A percentile compares a stretch with the other conserved stretches of the same genome.
Conservation (phyloP, 2,888 invertebrate species). For the Liodrosophila aerea region DNA sequence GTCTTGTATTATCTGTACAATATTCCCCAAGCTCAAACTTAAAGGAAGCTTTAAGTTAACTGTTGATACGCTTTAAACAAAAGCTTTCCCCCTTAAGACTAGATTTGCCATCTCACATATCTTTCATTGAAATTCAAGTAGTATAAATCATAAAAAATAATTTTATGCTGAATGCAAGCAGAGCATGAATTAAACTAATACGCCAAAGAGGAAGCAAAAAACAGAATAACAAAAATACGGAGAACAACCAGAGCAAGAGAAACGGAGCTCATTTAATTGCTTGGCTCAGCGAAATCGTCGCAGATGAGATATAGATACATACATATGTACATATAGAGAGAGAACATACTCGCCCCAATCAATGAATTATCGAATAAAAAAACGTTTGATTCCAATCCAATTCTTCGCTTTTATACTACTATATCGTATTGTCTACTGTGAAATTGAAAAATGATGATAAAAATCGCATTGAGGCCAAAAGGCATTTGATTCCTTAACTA, state of each 20-base stretch:
- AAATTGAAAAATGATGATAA: slow-evolving; percentile 79
- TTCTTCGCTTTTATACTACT: slow-evolving; percentile 23
- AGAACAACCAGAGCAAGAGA: slow-evolving; percentile 5
- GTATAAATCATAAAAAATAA: slow-evolving; percentile 6
- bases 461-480: slow-evolving; percentile 66
- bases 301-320: too few relatives aligned
- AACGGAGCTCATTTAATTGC: slow-evolving; percentile 54
- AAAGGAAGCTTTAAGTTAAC: too few relatives aligned
- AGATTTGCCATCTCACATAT: too few relatives aligned
- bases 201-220: slow-evolving; percentile 12
- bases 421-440: slow-evolving; percentile 76
- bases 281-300: slow-evolving; percentile 37
- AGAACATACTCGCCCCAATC: slow-evolving; percentile 15
- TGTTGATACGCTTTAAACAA: too few relatives aligned
- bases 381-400: slow-evolving; percentile 26
- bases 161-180: slow-evolving; percentile 38
- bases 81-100: too few relatives aligned
- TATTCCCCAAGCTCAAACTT: too few relatives aligned
- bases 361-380: slow-evolving; percentile 27
- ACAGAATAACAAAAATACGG: not conserved
- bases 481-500: slow-evolving; percentile 34
- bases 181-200: slow-evolving; percentile 45
- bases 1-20: too few relatives aligned
- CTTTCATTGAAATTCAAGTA: slow-evolving; percentile 24
- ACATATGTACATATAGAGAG: too few relatives aligned